Evolutionary conservation across 2,888 invertebrate species (phyloP).

Genomic region (Drosophila neoperkinsi): DNA sequence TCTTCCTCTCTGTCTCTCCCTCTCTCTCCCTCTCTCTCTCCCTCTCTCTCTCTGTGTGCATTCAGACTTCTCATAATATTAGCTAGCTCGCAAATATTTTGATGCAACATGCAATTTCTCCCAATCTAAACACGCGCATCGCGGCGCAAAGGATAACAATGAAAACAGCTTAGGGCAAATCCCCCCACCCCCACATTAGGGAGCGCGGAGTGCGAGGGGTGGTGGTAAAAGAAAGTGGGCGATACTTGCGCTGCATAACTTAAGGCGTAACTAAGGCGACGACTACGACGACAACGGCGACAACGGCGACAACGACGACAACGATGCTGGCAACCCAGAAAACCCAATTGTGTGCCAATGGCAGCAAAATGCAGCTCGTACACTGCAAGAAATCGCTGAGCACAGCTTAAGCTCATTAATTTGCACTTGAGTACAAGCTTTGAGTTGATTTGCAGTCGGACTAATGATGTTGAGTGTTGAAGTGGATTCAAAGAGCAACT

Average conservation of each 20-base stretch:
- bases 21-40: neutral
- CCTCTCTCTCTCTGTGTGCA: neutral
- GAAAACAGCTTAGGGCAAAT: conserved; percentile 57
- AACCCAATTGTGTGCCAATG: conserved; percentile 74
- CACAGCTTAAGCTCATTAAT: conserved; percentile 10
- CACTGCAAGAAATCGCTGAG: conserved; percentile 47
- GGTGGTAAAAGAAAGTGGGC: conserved; percentile 29
- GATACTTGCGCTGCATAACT: conserved; percentile 70
- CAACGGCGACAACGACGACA: conserved; percentile 42
- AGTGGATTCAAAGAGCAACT: neutral
- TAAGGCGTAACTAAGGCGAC: conserved; percentile 65
- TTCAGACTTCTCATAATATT: conserved; percentile 31
- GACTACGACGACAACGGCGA: conserved; percentile 42
- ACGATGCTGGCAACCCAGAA: conserved; percentile 42
- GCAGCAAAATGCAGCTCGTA: conserved; percentile 46
- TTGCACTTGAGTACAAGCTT: conserved; percentile 11
- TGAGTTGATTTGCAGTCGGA: conserved; percentile 4
- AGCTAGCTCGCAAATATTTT: conserved; percentile 69
- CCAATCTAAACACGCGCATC: conserved; percentile 75
- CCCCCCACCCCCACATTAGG: neutral
- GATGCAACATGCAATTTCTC: conserved; percentile 78
- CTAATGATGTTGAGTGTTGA: neutral
- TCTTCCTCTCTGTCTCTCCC: neutral
- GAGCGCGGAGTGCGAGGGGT: too few species aligned
- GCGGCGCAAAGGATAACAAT: conserved; percentile 58